A percentile compares a stretch with the other conserved stretches of the same genome.
Evolutionary conservation across 2,888 invertebrate genomes (phyloP).

Genomic region (Aleiodes alternator): DNA sequence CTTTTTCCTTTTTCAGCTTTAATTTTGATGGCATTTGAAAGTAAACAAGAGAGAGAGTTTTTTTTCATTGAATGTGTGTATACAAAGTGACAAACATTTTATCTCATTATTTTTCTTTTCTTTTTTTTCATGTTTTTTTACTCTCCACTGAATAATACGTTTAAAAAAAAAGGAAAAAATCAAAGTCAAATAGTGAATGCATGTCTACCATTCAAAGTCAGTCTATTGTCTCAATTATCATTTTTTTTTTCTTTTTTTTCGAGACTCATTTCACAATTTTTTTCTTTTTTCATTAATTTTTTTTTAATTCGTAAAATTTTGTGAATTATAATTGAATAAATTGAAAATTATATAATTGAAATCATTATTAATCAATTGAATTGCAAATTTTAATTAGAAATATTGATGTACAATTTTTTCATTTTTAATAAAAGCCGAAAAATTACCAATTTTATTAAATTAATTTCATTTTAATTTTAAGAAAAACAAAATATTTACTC

Average conservation of each 20-base stretch:
- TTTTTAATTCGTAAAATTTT: conserved; percentile 1
- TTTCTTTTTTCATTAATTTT: conserved; percentile 36
- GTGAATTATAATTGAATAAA: conserved; percentile 14
- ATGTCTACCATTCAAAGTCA: conserved; percentile 53
- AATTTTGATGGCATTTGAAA: conserved; percentile 1
- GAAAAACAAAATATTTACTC: conserved; percentile 14
- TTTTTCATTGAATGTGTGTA: conserved; percentile 20
- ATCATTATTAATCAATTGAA: conserved; percentile 64
- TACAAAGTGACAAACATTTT: conserved; percentile 6
- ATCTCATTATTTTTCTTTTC: conserved; percentile 8
- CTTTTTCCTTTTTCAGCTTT: conserved; percentile 1
- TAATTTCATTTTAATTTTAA: conserved; percentile 26
- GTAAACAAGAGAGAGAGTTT: not conserved
- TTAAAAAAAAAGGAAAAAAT: conserved; percentile 47
- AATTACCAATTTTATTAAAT: conserved; percentile 25
- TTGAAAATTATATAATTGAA: conserved; percentile 50
- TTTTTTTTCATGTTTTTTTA: not conserved
- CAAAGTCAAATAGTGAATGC: conserved; percentile 53
- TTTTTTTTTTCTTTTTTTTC: conserved; percentile 3
- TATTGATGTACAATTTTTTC: conserved; percentile 71
- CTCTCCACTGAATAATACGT: conserved; percentile 1
- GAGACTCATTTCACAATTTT: conserved; percentile 53
- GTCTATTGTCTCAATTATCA: conserved; percentile 56
- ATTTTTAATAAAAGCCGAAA: conserved; percentile 54
- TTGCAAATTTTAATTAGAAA: too few relatives aligned